These are phyloP conservation scores for Gonocerus acuteangulatus DNA, from an alignment of 2,888 invertebrate species.

Conservation along the genomic window DNA sequence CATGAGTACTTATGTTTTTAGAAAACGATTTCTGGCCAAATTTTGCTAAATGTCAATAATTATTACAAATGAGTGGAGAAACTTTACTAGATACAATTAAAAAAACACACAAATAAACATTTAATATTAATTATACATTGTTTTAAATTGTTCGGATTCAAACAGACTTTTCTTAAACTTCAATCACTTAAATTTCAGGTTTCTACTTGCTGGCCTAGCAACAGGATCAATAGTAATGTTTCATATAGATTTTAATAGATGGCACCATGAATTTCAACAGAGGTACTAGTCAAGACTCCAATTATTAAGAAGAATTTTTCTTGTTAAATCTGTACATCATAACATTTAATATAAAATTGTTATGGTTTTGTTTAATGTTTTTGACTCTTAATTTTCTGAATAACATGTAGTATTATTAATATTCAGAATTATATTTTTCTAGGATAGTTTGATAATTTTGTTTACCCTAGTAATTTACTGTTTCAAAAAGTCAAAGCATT, in stretches of 20 bases:
- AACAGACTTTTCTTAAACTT: too few relatives aligned
- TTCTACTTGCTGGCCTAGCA: slow-evolving; percentile 90
- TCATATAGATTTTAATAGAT: slow-evolving; percentile 98
- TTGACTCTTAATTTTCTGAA: slow-evolving; percentile 1
- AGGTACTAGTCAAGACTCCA: slow-evolving; percentile 57
- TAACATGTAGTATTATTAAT: slow-evolving; percentile 2
- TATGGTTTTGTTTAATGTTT: slow-evolving; percentile 4
- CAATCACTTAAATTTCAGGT: slow-evolving; percentile 64
- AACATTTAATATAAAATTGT: background rate
- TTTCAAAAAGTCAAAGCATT: too few relatives aligned
- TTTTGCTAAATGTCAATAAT: too few relatives aligned
- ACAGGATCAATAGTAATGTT: slow-evolving; percentile 97
- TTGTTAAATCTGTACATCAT: slow-evolving; percentile 26
- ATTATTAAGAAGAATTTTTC: slow-evolving; percentile 32
- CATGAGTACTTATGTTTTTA: too few relatives aligned
- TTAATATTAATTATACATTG: too few relatives aligned
- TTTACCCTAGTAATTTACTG: background rate
- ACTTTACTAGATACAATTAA: too few relatives aligned
- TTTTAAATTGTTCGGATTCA: too few relatives aligned
- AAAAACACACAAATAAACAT: too few relatives aligned
- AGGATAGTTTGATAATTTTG: slow-evolving; percentile 8
- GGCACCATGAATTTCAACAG: slow-evolving; percentile 95
- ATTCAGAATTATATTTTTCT: slow-evolving; percentile 18
- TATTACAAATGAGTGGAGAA: too few relatives aligned
- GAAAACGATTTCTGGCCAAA: too few relatives aligned